These are phyloP conservation scores for Pediacus dermestoides DNA, from an alignment of 2,888 invertebrate species.

Conservation along the genomic window DNA sequence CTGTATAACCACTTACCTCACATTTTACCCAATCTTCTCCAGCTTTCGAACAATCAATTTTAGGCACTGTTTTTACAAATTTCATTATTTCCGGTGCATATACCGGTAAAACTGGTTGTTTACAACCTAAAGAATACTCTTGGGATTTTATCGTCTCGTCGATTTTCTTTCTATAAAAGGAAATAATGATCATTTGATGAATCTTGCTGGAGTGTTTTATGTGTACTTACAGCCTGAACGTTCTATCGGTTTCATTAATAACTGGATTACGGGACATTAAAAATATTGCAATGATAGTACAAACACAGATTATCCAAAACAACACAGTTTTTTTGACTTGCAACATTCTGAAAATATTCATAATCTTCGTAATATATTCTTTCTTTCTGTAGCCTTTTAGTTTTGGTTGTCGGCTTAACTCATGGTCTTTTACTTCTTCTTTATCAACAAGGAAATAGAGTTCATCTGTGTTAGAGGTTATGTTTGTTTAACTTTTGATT, in stretches of 20 bases:
- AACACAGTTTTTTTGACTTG: slow-evolving; percentile 10
- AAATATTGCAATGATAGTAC: slow-evolving; percentile 16
- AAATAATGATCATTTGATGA: not conserved
- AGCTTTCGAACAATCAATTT: slow-evolving; percentile 61
- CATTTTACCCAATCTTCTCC: slow-evolving; percentile 75
- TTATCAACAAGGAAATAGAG: too few species aligned
- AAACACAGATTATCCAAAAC: slow-evolving; percentile 7
- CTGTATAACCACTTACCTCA: slow-evolving; percentile 64
- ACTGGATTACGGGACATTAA: slow-evolving; percentile 21
- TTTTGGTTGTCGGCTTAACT: too few species aligned
- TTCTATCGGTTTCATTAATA: slow-evolving; percentile 35
- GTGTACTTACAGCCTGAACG: slow-evolving; percentile 40
- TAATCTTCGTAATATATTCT: too few species aligned
- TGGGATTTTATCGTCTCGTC: slow-evolving; percentile 50
- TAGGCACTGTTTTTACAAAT: slow-evolving; percentile 62
- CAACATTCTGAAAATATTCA: slow-evolving; percentile 3
- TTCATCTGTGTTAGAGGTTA: too few species aligned
- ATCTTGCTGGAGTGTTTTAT: not conserved
- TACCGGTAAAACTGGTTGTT: slow-evolving; percentile 62
- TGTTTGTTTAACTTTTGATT: too few species aligned
- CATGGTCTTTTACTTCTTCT: too few species aligned
- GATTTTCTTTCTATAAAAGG: slow-evolving; percentile 48
- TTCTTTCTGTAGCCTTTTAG: too few species aligned
- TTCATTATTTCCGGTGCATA: slow-evolving; percentile 70
- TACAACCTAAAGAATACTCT: slow-evolving; percentile 56